These are phyloP conservation scores for Beris morrisii DNA, from an alignment of 2,888 invertebrate species.

Conservation along the genomic window DNA sequence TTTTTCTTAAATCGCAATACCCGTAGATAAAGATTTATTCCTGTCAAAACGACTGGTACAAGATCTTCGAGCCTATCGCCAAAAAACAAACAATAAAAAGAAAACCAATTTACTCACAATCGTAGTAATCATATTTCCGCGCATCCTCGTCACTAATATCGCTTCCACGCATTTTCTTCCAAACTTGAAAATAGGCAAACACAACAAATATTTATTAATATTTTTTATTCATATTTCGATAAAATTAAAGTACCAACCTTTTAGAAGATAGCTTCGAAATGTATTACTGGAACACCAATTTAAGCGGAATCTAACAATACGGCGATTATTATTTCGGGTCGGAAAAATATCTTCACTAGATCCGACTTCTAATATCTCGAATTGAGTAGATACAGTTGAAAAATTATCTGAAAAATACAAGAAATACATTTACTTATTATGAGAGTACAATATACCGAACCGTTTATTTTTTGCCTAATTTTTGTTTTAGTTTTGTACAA, in stretches of 20 bases:
- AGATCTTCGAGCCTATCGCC: no score
- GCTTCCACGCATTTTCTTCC: conserved; percentile 34
- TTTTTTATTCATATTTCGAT: background rate
- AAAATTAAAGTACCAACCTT: conserved; percentile 13
- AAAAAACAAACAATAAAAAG: no score
- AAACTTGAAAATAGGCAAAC: conserved; percentile 26
- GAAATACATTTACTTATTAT: background rate
- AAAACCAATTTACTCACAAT: conserved; percentile 28
- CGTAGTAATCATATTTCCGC: conserved; percentile 34
- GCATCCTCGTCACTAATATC: conserved; percentile 25
- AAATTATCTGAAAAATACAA: background rate
- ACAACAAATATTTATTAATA: background rate
- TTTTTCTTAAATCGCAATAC: no score
- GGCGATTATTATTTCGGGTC: conserved; percentile 10
- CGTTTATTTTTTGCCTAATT: no score
- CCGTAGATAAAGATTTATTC: no score
- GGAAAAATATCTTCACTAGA: conserved; percentile 25
- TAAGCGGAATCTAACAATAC: conserved; percentile 6
- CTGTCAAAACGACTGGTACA: no score
- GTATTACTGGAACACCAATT: conserved; percentile 17
- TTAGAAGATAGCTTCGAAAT: background rate
- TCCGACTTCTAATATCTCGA: conserved; percentile 16
- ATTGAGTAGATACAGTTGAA: conserved; percentile 6
- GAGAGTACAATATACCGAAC: no score
- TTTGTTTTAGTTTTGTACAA: no score